Base-by-base conservation (phyloP, 1,140 invertebrate species). In the Mizuhopecten yessoensis region DNA sequence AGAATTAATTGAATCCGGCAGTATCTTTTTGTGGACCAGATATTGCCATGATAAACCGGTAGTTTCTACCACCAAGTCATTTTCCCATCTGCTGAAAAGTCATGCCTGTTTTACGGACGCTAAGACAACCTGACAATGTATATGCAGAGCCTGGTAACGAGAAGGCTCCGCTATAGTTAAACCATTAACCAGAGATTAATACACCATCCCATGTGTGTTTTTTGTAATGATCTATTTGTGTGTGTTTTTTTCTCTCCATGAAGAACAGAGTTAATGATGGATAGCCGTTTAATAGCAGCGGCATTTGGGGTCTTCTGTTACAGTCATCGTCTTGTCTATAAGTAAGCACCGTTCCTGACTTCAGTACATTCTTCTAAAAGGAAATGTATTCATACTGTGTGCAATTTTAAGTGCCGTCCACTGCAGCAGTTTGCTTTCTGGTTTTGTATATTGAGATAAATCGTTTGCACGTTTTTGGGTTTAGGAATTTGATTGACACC, bases 181-280 rank as follows among this genome's bases (percentile, higher is more conserved):
- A 39, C 36, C n/a, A 75, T 29, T 75, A 75, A n/a, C 57, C 57
- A 29, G 17, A 75, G 57, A 75, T 75, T 75, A 75, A 75, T 75
- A 29, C 23, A 9, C n/a, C 57, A 75, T 75, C 57, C 57, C 57
- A 75, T n/a, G 9, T 75, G 57, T 29, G 29, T 10, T 49, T 49
- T 49, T 49, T 49, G 57, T 75, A 29, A 75, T 75, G 57, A 75
- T 75, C 57, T 75, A 75, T 75, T 75, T 75, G 23, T n/a, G 57
- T 75, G n/a, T n/a, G n/a, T 9, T 75, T 75, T 75, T 57, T 75
- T 29, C 11, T 17, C 57, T 29, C 57, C 57, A n/a, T 75, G 23
- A 75, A 75, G n/a, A 29, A 75, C 23, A 7, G 23, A 75, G 57
- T 29, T 75, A 75, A 75, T 75, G 57, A 75, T 29, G 17, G 57